A percentile compares a stretch with the other conserved stretches of the same genome.
These are phyloP conservation scores for Cheilinus undulatus DNA, from an alignment of 2,113 vertebrate species.

Conservation along the genomic window DNA sequence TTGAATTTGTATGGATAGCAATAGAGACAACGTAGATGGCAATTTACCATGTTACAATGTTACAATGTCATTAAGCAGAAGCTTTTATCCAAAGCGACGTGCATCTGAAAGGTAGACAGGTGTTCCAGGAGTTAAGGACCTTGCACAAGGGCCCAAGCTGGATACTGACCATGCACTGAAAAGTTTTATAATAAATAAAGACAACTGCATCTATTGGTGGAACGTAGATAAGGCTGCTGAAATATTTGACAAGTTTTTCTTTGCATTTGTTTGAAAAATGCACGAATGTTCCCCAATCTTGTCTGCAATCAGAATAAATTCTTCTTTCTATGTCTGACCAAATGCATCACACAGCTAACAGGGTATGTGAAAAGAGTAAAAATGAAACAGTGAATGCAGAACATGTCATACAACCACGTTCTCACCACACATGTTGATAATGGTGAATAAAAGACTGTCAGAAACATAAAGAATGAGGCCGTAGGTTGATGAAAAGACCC, in stretches of 20 bases:
- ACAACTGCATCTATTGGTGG: neutral
- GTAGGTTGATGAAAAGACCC: neutral
- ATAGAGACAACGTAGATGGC: too few species aligned
- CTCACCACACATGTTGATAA: neutral
- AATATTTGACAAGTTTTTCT: neutral
- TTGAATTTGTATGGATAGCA: too few species aligned
- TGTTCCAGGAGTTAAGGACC: too few species aligned
- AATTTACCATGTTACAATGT: too few species aligned
- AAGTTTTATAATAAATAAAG: neutral
- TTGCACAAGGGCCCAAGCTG: too few species aligned
- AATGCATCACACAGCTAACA: neutral
- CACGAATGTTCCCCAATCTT: too few species aligned
- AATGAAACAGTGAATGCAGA: neutral
- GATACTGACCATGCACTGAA: too few species aligned
- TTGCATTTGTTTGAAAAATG: too few species aligned
- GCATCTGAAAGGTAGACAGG: too few species aligned
- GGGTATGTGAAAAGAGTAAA: neutral
- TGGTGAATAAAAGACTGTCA: neutral
- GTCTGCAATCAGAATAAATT: too few species aligned
- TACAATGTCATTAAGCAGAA: too few species aligned
- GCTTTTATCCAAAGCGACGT: too few species aligned
- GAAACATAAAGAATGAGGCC: neutral
- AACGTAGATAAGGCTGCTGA: neutral
- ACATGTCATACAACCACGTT: neutral
- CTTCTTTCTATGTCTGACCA: neutral